phyloP scores from a whole-genome alignment of 92 coral and sea anemone species.

The Actinernus sp. region DNA sequence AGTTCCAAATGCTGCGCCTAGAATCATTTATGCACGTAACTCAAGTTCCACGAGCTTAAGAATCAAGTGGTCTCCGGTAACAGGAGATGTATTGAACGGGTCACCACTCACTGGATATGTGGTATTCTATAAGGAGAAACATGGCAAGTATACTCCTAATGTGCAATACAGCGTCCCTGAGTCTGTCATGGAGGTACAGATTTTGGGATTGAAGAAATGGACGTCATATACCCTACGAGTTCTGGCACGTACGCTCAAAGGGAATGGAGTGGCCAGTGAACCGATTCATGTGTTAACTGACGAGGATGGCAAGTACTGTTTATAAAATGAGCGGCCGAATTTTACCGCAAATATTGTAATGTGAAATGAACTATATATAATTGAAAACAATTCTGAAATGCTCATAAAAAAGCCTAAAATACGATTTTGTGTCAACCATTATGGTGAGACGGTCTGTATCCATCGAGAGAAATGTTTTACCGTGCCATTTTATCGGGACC shows the following conservation, averaged over 20 bases:
- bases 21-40: conserved; percentile 9
- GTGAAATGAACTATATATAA: too few species aligned
- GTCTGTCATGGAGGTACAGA: conserved; percentile 3
- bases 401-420: not conserved
- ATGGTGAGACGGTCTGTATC: too few species aligned
- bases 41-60: conserved; percentile 47
- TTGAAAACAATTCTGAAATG: too few species aligned
- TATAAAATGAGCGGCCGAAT: too few species aligned
- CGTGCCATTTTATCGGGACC: too few species aligned
- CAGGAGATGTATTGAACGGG: not conserved
- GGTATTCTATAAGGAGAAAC: conserved; percentile 15
- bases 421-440: not conserved
- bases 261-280: conserved; percentile 25
- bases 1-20: conserved; percentile 45
- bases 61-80: conserved; percentile 26
- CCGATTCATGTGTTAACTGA: conserved; percentile 34
- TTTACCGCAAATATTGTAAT: too few species aligned
- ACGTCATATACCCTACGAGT: conserved; percentile 14
- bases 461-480: too few species aligned
- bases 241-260: not conserved
- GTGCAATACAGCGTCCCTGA: conserved; percentile 2
- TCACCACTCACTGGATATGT: conserved; percentile 29
- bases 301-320: conserved; percentile 68
- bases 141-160: conserved; percentile 6
- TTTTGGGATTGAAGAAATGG: conserved; percentile 22